phyloP scores from a whole-genome alignment of 2,113 vertebrate species.

The Laticauda laticaudata region DNA sequence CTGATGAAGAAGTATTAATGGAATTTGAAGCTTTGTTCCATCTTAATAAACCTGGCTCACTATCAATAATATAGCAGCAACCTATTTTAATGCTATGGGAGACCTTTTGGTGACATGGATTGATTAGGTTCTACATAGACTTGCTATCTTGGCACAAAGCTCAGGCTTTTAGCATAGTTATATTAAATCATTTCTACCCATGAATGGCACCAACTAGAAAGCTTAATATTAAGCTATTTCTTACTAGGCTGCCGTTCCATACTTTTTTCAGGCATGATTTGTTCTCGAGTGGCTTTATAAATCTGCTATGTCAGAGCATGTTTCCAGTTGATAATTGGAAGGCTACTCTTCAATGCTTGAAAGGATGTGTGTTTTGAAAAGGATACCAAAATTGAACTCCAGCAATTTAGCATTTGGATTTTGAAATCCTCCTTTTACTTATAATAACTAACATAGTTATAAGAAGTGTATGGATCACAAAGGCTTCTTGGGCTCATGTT shows the following conservation, averaged over 20 bases:
- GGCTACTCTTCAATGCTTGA: background rate
- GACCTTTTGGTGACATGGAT: background rate
- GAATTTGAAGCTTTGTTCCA: conserved; percentile 3
- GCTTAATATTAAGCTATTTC: background rate
- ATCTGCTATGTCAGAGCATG: background rate
- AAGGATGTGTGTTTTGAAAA: background rate
- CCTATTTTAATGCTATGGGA: background rate
- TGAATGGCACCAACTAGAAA: background rate
- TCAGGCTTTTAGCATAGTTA: background rate
- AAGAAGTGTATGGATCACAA: background rate
- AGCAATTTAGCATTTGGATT: background rate
- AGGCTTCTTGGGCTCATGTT: background rate
- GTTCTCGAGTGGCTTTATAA: conserved; percentile 3
- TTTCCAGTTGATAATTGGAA: conserved; percentile 3
- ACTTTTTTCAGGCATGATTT: background rate
- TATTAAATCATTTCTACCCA: background rate
- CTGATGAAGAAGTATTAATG: conserved; percentile 15
- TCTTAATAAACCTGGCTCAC: conserved; percentile 20
- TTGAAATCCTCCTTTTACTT: background rate
- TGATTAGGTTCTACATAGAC: background rate
- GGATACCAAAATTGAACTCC: background rate
- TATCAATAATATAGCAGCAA: background rate
- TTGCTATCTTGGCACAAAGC: background rate
- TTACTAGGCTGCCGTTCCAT: background rate
- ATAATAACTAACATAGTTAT: background rate